Conservation (phyloP, 2,797 vertebrate species). For the Enteromius argenteus region DNA sequence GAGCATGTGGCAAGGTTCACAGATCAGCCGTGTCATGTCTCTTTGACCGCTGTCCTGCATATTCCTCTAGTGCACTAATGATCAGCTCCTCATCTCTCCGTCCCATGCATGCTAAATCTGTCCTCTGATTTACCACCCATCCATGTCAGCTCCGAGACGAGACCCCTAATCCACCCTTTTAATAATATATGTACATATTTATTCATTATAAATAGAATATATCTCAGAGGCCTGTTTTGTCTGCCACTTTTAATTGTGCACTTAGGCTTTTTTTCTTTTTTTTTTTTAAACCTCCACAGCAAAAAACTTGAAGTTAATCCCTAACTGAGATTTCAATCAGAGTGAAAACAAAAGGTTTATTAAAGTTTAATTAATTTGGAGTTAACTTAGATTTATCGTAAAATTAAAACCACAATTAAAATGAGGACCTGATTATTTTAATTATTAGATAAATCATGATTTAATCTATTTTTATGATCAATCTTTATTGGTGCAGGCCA, state of each 20-base stretch:
- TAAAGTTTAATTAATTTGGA: background rate
- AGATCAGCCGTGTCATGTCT: background rate
- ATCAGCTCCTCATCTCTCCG: background rate
- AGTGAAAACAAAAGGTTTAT: background rate
- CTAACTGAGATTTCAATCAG: background rate
- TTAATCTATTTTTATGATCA: background rate
- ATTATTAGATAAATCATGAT: background rate
- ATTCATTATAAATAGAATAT: background rate
- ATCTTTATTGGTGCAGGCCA: background rate
- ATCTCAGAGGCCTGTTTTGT: background rate
- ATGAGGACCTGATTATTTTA: background rate
- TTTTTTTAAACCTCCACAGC: background rate
- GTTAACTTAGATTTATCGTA: background rate
- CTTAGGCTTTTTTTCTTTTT: background rate
- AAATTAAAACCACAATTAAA: background rate
- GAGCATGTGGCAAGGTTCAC: background rate
- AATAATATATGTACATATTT: background rate
- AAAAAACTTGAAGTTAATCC: background rate
- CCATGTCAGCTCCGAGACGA: background rate
- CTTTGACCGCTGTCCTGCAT: background rate
- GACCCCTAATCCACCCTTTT: background rate
- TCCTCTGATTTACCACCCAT: background rate
- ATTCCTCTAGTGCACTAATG: background rate
- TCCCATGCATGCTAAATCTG: background rate
- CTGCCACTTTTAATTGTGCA: background rate